Base-by-base conservation (phyloP, 2,113 vertebrate species). In the Ranitomeya imitator region DNA sequence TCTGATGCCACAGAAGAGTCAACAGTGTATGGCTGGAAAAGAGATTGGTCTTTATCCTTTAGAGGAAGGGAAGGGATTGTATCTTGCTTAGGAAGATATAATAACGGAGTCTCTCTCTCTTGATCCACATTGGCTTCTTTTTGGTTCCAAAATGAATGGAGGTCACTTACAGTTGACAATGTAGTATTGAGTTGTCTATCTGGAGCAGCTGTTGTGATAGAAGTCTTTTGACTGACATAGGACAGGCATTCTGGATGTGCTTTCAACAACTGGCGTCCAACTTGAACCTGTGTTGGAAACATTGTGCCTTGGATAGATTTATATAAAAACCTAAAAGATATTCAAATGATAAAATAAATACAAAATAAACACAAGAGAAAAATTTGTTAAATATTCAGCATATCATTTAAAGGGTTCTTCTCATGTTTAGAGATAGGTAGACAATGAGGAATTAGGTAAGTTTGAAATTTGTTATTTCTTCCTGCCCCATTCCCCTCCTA, bases 241-340 rank as follows among this genome's bases (percentile, higher is more conserved):
- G 90, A 91, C 81, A 93, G 93, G 14, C 90, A 92, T 88, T 94
- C 93, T 11, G 91, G 85, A 0, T 92, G 89, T 7, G 94, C 92
- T 89, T 92, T 96, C 90, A 97, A 96, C 90, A 96, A 52, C 91
- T 97, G 97, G 77, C 96, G 94, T n/a, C 96, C 97, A n/a, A 96
- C 92, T 81, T 98, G 98, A 79, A 97, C 95, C 0, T 95, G 96
- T 9, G 95, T 97, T 78, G 98, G 97, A 90, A 96, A 98, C 1
- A 99, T 90, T 0, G 96, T 96, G 85, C 97, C 97, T 92, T 97
- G 98, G 91, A 98, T 95, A 63, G 95, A 95, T 94, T 95, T 95
- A 94, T 97, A 97, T 86, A 98, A 96, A 92, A 97, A 97, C 91
- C 98, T 99, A 92, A 60, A 93, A 71, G 31, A 71, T 15, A 37